Base-by-base conservation (phyloP, 1,140 invertebrate genomes). In the Drosophila bocki region DNA sequence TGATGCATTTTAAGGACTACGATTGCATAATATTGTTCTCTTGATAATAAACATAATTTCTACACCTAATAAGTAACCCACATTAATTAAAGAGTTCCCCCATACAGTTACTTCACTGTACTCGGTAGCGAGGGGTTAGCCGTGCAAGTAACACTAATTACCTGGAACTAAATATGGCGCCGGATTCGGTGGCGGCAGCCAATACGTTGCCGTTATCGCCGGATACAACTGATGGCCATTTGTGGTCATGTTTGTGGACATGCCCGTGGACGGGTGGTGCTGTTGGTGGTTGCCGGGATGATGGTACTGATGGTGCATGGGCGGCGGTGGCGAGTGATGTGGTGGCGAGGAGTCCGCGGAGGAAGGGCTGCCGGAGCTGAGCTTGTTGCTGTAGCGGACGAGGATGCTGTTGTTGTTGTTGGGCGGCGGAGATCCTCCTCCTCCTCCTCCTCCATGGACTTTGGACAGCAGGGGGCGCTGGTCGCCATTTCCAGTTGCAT, bases 151-250 rank as follows among this genome's bases (percentile, higher is more conserved):
- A 77, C 78, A 85, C 84, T 90, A 92, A 91, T 92, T 93, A 97
- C 96, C 96, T 96, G 96, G 96, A 91, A 96, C 94, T 88, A 96
- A 95, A 94, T 97, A 96, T 86, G 96, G 96, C 78, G 95, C 95
- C 78, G 95, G 95, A 93, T 95, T 95, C 57, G 96, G 94, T 80
- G 96, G 95, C 65, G 96, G 96, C 79, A 96, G 95, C 96, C 96
- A 97, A 93, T 96, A 96, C 83, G 96, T 95, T 91, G 96, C 95
- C 93, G 95, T 96, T 93, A 97, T 97, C 67, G 96, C 94, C 82
- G 96, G 96, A 94, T 96, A 96, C 88, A 93, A 94, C 71, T 91
- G 91, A 91, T 92, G 91, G 84, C 91, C 91, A 92, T 92, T 92
- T 92, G 87, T 92, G 87, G 87, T 75, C 78, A 82, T 80, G 91